Evolutionary conservation across 2,797 vertebrate genomes (phyloP).

Genomic region (Paguma larvata): DNA sequence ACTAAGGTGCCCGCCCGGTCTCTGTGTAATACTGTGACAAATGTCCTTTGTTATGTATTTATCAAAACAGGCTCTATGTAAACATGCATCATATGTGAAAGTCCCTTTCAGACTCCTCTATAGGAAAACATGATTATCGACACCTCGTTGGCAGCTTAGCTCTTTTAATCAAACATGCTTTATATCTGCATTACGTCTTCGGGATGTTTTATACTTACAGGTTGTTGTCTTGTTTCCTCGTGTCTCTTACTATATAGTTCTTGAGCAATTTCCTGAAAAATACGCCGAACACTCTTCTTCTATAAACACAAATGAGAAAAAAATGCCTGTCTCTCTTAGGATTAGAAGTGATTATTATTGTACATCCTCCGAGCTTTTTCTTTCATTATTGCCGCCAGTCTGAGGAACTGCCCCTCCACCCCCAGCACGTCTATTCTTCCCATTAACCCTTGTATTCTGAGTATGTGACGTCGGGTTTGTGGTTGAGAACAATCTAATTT

Average conservation of each 20-base stretch:
- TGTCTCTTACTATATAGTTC: conserved; percentile 88
- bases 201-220: conserved; percentile 83
- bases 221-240: conserved; percentile 37
- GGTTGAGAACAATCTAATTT: background rate
- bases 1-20: background rate
- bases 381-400: background rate
- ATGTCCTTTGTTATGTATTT: background rate
- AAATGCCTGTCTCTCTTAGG: background rate
- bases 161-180: background rate
- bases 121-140: conserved; percentile 6
- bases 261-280: conserved; percentile 90
- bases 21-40: background rate
- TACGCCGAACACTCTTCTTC: conserved; percentile 79
- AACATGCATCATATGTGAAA: background rate
- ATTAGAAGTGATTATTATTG: background rate
- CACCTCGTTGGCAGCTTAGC: background rate
- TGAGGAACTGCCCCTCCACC: background rate
- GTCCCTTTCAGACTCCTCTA: background rate
- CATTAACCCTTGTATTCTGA: background rate
- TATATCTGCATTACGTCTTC: background rate
- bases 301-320: conserved; percentile 54
- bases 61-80: background rate
- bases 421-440: background rate
- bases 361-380: background rate
- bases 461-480: background rate